Evolutionary conservation across 2,797 vertebrate species (phyloP).

Genomic region (Rallus crepitans): DNA sequence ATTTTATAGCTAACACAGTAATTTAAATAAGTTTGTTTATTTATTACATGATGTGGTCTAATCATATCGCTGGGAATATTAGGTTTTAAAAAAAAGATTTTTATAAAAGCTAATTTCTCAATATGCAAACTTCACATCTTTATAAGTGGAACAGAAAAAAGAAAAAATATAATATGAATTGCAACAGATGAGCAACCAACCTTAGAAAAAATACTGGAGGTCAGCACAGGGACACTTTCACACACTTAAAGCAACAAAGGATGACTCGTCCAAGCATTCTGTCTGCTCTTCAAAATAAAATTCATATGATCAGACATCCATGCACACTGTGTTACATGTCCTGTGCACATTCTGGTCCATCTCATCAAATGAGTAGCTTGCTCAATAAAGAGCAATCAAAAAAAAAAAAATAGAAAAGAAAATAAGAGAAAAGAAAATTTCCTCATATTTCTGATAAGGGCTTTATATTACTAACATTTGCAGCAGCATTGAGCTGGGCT

Average conservation of each 20-base stretch:
- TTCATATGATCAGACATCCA: slow-evolving; percentile 20
- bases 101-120: not conserved
- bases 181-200: not conserved
- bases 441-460: not conserved
- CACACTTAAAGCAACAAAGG: slow-evolving; percentile 17
- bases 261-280: not conserved
- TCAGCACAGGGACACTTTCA: slow-evolving; percentile 4
- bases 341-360: not conserved
- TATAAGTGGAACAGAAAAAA: not conserved
- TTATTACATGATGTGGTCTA: not conserved
- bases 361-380: not conserved
- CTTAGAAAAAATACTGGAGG: not conserved
- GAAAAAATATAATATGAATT: not conserved
- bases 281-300: slow-evolving; percentile 38
- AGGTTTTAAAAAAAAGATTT: not conserved
- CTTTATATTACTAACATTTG: not conserved
- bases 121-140: not conserved
- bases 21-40: not conserved
- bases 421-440: not conserved
- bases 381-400: not conserved
- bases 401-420: not conserved
- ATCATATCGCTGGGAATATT: not conserved
- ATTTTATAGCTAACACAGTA: not conserved
- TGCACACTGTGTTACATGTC: not conserved
- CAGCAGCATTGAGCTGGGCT: not conserved